Evolutionary conservation across 2,113 vertebrate genomes (phyloP), one percentile per base, ranked within the genome.

Genomic region (Rhinopomastus cyanomelas): DNA sequence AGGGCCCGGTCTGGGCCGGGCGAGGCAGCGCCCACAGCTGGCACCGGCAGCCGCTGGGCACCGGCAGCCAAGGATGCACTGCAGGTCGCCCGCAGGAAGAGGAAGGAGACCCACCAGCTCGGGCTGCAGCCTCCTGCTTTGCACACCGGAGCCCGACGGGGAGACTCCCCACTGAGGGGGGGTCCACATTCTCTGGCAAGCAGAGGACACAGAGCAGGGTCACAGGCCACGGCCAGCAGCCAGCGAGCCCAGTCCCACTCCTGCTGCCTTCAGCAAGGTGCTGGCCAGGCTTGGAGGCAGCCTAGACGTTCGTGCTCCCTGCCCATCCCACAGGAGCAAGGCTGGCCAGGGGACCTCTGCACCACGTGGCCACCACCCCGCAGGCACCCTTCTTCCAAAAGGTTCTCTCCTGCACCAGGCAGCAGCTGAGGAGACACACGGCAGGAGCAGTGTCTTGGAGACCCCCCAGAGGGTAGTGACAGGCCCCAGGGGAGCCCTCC

Each of bases 381-480:
- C 32, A 60, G 19, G 15, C 51, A 36, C 44, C n/a, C 30, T 27
- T 26, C 30, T 32, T 53, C 37, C 42, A 36, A 7, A 0, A 30
- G 56, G 13, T 17, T 82, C 25, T 49, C 16, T 60, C 46, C 56
- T 3, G 2, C 65, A 25, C 12, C 39, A 18, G 57, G 80, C 15
- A n/a, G n/a, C 2, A 1, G 22, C 64, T 36, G 34, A 48, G 1
- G 3, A 49, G 65, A 65, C 1, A 5, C 9, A 34, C 0, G 0
- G 17, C 6, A 16, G 26, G 29, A 78, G 71, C 22, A 32, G 42
- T 26, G 7, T 34, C 55, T 69, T 19, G 22, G 44, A 56, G 61
- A 81, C 85, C 1, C 12, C 12, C 8, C 22, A 0, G 0, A 44
- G 8, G 30, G 57, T n/a, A 73, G 51, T 6, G 1, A 61, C 49